A percentile compares a stretch with the other conserved stretches of the same genome.
These are phyloP conservation scores for Pangasius sanitwongsei DNA, from an alignment of 2,797 vertebrate species.

Conservation along the genomic window DNA sequence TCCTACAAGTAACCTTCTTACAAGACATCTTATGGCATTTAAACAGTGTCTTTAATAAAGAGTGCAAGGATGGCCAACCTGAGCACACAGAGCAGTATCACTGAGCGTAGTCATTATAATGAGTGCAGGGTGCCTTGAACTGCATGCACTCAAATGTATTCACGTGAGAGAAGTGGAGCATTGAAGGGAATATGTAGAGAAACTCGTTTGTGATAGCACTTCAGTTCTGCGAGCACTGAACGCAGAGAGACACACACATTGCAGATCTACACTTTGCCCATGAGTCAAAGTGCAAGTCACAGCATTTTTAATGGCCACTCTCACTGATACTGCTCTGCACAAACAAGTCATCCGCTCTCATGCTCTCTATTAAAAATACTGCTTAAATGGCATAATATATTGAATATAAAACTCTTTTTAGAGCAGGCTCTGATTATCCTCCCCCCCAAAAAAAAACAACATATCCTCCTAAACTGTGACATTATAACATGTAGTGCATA, in stretches of 20 bases:
- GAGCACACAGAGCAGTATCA: background rate
- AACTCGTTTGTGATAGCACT: background rate
- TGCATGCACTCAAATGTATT: background rate
- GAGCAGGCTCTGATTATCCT: background rate
- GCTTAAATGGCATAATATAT: background rate
- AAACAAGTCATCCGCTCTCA: background rate
- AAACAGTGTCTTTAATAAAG: background rate
- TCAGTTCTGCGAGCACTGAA: background rate
- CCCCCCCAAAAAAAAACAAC: background rate
- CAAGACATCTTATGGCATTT: background rate
- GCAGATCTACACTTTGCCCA: background rate
- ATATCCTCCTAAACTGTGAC: background rate
- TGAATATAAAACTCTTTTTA: background rate
- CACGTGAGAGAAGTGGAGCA: background rate
- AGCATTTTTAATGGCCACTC: conserved; percentile 7
- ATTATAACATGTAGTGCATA: background rate
- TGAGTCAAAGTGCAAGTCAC: background rate
- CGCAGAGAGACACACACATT: background rate
- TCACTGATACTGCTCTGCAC: background rate
- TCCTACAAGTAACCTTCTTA: background rate
- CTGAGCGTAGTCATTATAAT: background rate
- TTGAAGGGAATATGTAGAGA: background rate
- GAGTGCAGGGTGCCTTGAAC: background rate
- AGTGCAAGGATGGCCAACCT: background rate
- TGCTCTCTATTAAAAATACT: background rate